Conservation (phyloP, 2,797 vertebrate species). For the Rhynchonycteris naso region DNA sequence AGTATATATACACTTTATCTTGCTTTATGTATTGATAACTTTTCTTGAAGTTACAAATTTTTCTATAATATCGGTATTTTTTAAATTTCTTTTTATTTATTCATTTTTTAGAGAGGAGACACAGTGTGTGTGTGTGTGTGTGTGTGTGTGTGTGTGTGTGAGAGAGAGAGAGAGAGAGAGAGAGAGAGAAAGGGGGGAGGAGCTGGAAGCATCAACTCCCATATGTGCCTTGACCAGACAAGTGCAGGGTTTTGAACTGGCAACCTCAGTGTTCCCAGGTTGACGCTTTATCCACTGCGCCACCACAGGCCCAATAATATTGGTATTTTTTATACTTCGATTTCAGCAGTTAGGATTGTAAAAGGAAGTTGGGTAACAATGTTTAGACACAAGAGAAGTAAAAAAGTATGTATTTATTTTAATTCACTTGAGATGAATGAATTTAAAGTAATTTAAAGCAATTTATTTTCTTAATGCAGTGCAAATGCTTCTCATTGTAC, state of each 20-base stretch:
- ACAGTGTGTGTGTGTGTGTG: too few species aligned
- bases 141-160: too few species aligned
- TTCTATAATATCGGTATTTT: background rate
- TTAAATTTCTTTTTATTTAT: too few species aligned
- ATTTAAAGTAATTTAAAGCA: background rate
- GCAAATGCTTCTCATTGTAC: background rate
- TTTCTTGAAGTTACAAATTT: slow-evolving; percentile 18
- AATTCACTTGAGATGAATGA: background rate
- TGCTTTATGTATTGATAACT: background rate
- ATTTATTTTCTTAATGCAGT: background rate
- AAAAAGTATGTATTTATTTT: slow-evolving; percentile 14
- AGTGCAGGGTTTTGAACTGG: too few species aligned
- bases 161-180: too few species aligned
- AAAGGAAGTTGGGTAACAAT: background rate
- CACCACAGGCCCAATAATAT: too few species aligned
- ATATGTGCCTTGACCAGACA: too few species aligned
- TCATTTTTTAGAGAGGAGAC: too few species aligned
- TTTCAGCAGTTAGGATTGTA: background rate
- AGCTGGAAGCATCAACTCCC: too few species aligned
- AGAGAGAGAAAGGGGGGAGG: too few species aligned
- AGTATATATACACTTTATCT: background rate
- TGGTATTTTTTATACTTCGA: background rate
- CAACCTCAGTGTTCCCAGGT: too few species aligned
- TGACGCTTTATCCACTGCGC: too few species aligned
- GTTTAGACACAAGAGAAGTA: background rate